Base-by-base conservation (phyloP, 2,888 invertebrate genomes). In the Chirona hameri region DNA sequence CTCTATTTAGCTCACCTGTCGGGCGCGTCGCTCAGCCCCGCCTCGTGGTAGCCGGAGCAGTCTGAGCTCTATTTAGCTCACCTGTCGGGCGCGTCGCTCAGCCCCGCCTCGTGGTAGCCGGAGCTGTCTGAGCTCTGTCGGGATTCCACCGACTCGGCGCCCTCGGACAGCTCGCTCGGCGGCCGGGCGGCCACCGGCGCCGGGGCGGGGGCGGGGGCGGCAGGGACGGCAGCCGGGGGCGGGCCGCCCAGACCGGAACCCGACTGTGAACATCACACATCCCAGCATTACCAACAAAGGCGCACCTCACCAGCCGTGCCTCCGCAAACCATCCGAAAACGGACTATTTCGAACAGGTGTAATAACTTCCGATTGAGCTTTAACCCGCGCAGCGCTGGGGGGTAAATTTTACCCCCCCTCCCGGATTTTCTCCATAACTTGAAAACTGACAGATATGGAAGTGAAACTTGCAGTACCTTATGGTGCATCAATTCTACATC, bases 111-210 rank as follows among this genome's bases (percentile, higher is more conserved):
- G 39, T 82, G 83, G 82, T 82, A 83, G 1, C 83, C 83, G 29
- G 84, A 84, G 24, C 83, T 81, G 65, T 83, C 84, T 5, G 84
- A 83, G 79, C 83, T 83, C 15, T 81, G 84, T 7, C 84, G 69
- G 9, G 84, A 84, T 48, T 83, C 76, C 21, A 76, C 76, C 76
- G 76, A 76, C 39, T 76, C 76, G 21, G 76, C 39, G 10, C 76
- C 76, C 21, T 76, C 76, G 0, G 76, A 76, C 76, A 76, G 76
- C 76, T 76, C 76, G 39, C 76, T 76, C 39, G 76, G 76, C 29
- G 76, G 76, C 21, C 76, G 39, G 76, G 15, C 31, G 39, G 21
- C 76, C 12, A n/a, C 60, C 24, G 60, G 12, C 7, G 39, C 76
- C 21, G 76, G 15, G 3, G 39, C 21, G 12, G 76, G 7, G 18